Conservation (phyloP, 2,888 invertebrate species). For the Nasonovia ribisnigri region DNA sequence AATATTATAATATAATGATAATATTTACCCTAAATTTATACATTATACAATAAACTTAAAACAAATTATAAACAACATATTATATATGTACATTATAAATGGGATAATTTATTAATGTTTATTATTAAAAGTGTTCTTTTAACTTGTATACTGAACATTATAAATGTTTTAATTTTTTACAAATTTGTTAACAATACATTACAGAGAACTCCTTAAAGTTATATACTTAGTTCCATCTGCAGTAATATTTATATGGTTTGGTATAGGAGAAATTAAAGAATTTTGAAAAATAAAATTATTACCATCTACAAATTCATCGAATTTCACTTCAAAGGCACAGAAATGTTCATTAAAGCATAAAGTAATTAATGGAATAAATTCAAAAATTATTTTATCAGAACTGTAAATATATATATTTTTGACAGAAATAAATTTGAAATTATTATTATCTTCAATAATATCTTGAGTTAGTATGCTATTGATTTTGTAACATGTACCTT, state of each 20-base stretch:
- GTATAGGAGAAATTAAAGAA: neutral
- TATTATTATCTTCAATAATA: neutral
- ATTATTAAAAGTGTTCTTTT: too few species aligned
- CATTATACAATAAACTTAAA: neutral
- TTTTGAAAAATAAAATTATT: neutral
- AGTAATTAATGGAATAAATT: neutral
- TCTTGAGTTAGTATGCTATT: neutral
- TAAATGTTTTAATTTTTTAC: too few species aligned
- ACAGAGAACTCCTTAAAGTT: neutral
- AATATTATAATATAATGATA: neutral
- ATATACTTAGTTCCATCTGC: neutral
- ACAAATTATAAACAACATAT: neutral
- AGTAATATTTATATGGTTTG: neutral
- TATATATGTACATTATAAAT: too few species aligned
- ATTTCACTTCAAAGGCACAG: neutral
- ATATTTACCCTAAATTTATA: neutral
- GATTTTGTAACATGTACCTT: constrained; percentile 8
- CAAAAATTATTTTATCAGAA: neutral
- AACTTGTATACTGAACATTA: too few species aligned
- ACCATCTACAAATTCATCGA: neutral
- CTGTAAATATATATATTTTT: neutral
- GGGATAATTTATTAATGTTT: too few species aligned
- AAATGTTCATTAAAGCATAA: neutral
- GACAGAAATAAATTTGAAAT: neutral
- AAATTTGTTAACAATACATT: neutral